These are phyloP conservation scores for Danio aesculapii DNA, from an alignment of 2,797 vertebrate species.

Conservation along the genomic window DNA sequence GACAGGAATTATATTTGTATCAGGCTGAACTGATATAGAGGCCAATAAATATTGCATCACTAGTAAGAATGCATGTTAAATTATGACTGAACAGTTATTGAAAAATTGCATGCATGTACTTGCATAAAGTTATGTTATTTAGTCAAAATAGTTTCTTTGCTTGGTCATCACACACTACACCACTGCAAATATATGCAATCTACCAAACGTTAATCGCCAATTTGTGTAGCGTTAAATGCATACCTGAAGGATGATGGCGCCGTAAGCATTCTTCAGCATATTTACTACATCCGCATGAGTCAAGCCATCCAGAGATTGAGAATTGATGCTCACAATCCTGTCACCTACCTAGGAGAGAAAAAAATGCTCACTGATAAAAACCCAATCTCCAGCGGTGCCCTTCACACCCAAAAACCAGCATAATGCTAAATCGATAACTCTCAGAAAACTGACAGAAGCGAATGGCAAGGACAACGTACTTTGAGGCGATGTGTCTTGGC, in stretches of 20 bases:
- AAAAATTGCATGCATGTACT: no score
- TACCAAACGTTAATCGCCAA: not conserved
- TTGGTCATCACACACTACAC: no score
- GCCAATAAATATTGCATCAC: no score
- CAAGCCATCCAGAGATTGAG: slow-evolving; percentile 87
- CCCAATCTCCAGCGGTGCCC: slow-evolving; percentile 12
- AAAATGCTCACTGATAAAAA: slow-evolving; percentile 14
- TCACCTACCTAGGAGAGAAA: slow-evolving; percentile 87
- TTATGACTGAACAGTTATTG: no score
- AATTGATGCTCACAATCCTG: slow-evolving; percentile 93
- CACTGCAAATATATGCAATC: no score
- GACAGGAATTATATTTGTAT: no score
- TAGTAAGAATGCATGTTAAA: no score
- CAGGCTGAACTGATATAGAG: no score
- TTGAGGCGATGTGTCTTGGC: slow-evolving; percentile 90
- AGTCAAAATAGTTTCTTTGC: no score
- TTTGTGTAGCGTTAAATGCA: slow-evolving; percentile 54
- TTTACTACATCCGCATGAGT: slow-evolving; percentile 90
- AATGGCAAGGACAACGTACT: slow-evolving; percentile 65
- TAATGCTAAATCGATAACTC: slow-evolving; percentile 38
- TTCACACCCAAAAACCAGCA: slow-evolving; percentile 22
- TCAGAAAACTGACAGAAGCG: not conserved
- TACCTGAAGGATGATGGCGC: slow-evolving; percentile 91
- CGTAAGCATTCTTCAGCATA: slow-evolving; percentile 92
- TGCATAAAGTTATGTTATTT: no score